These are phyloP conservation scores for Embiotoca jacksoni DNA, from an alignment of 2,113 vertebrate species.

Conservation along the genomic window DNA sequence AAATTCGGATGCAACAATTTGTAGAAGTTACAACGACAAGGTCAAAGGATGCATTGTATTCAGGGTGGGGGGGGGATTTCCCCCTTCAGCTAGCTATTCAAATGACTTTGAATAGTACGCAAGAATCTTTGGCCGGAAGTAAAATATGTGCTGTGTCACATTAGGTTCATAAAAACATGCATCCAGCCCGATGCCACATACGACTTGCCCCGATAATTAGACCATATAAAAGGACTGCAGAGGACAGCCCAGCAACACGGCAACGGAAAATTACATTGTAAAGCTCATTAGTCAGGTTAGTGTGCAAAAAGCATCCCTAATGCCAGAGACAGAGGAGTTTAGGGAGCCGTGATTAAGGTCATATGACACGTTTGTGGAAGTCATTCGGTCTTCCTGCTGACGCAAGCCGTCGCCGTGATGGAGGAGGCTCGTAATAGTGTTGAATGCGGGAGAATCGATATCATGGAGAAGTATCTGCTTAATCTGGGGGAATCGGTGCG, in stretches of 20 bases:
- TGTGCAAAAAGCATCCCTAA: constrained; percentile 32
- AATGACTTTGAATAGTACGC: constrained; percentile 46
- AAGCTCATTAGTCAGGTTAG: constrained; percentile 44
- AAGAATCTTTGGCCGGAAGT: constrained; percentile 43
- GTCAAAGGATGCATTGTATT: constrained; percentile 55
- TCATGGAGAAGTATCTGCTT: constrained; percentile 53
- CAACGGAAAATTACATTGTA: constrained; percentile 32
- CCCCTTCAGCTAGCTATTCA: constrained; percentile 23
- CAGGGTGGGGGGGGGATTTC: neutral
- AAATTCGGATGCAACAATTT: constrained; percentile 64
- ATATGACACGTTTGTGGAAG: constrained; percentile 27
- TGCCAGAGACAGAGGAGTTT: constrained; percentile 32
- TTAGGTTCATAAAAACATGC: constrained; percentile 52
- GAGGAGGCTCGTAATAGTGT: constrained; percentile 39
- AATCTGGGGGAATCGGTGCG: constrained; percentile 44
- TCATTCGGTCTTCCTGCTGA: constrained; percentile 65
- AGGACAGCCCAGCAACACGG: constrained; percentile 28
- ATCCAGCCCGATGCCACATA: constrained; percentile 30
- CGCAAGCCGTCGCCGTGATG: constrained; percentile 55
- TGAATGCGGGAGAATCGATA: constrained; percentile 65
- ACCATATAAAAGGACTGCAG: constrained; percentile 49
- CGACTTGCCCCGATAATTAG: constrained; percentile 55
- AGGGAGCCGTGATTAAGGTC: constrained; percentile 51
- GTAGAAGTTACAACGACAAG: constrained; percentile 64
- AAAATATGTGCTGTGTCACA: constrained; percentile 50